Conservation (phyloP, 2,888 invertebrate genomes). For the Coleophora flavipennella region DNA sequence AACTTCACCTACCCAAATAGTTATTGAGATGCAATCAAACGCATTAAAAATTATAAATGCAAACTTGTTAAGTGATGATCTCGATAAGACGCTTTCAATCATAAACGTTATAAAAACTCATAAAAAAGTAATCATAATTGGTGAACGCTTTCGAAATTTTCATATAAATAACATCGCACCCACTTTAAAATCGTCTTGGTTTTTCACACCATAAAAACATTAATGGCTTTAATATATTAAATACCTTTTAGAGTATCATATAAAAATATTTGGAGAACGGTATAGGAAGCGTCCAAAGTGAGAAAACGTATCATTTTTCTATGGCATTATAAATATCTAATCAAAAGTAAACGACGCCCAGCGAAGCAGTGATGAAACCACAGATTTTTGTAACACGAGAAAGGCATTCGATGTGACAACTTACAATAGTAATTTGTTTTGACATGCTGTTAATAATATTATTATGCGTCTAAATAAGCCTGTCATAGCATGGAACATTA, state of each 20-base stretch:
- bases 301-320: constrained; percentile 35
- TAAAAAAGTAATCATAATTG: no score
- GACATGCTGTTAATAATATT: constrained; percentile 10
- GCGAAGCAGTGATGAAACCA: constrained; percentile 18
- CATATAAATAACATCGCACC: background rate
- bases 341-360: constrained; percentile 30
- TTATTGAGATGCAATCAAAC: no score
- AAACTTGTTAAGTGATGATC: no score
- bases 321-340: constrained; percentile 35
- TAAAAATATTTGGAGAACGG: no score
- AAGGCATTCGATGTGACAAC: constrained; percentile 3
- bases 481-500: background rate
- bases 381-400: constrained; percentile 29
- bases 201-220: constrained; percentile 17
- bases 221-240: background rate
- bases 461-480: constrained; percentile 5
- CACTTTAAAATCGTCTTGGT: constrained; percentile 9
- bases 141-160: background rate
- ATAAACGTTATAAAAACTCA: no score
- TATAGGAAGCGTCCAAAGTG: constrained; percentile 4
- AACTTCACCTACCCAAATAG: no score
- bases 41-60: no score
- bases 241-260: no score
- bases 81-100: no score
- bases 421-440: constrained; percentile 5